Evolutionary conservation across 2,888 invertebrate species (phyloP).

Genomic region (Seira musarum): DNA sequence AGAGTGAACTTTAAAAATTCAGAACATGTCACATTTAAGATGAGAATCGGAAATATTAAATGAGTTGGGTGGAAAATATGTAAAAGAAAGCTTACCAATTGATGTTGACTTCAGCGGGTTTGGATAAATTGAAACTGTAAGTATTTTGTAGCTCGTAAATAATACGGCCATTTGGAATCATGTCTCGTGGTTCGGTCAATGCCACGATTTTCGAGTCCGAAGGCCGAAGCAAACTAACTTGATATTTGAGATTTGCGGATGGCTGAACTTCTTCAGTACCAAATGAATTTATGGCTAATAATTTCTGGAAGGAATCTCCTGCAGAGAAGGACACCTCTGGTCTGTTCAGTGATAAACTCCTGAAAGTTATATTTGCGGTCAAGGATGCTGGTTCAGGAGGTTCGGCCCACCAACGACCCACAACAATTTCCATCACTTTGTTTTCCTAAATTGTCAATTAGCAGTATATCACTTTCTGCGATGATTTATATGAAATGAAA

Average conservation of each 20-base stretch:
- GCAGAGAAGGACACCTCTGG: conserved; percentile 80
- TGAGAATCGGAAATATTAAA: no score
- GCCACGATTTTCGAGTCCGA: conserved; percentile 85
- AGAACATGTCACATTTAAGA: no score
- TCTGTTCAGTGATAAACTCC: conserved; percentile 81
- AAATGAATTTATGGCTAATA: conserved; percentile 80
- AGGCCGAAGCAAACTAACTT: conserved; percentile 84
- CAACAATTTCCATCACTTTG: conserved; percentile 87
- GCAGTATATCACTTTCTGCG: not conserved
- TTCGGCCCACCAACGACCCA: conserved; percentile 97
- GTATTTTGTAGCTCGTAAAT: conserved; percentile 92
- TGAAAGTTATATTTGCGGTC: conserved; percentile 85
- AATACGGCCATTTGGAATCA: conserved; percentile 89
- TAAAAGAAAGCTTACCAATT: conserved; percentile 73
- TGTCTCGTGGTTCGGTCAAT: conserved; percentile 82
- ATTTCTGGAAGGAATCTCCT: conserved; percentile 82
- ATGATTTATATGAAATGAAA: not conserved
- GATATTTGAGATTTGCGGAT: conserved; percentile 81
- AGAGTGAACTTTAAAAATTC: conserved; percentile 79
- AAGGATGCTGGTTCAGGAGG: conserved; percentile 81
- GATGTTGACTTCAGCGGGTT: conserved; percentile 86
- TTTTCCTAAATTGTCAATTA: conserved; percentile 76
- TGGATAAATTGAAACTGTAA: conserved; percentile 88
- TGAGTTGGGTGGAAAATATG: no score
- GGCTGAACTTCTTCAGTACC: conserved; percentile 88